Percentiles rank a stretch among this genome's conserved stretches.
These are phyloP conservation scores for Nannospalax galili DNA, from an alignment of 2,113 vertebrate species.

Conservation along the genomic window DNA sequence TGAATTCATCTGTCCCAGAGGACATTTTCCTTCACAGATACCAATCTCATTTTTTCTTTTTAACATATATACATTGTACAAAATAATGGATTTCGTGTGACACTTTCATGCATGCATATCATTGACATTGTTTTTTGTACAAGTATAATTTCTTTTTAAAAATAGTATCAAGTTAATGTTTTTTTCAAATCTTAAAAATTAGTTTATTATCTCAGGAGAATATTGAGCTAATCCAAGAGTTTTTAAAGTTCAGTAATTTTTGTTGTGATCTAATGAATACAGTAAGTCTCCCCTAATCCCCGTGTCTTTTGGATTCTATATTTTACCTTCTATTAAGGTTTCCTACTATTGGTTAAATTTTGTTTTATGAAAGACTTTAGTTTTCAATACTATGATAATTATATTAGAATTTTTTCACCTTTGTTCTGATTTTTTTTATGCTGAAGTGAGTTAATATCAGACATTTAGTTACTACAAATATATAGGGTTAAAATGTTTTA, in stretches of 20 bases:
- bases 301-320: neutral
- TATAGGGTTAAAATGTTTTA: too few species aligned
- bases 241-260: neutral
- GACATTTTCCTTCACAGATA: neutral
- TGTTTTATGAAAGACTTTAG: constrained; percentile 8
- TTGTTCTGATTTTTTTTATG: neutral
- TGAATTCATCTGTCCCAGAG: neutral
- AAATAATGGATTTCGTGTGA: neutral
- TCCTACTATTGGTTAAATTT: constrained; percentile 4
- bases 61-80: neutral
- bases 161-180: neutral
- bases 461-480: neutral
- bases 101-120: neutral
- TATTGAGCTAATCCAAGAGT: neutral
- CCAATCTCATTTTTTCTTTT: neutral
- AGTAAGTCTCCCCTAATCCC: neutral
- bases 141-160: neutral
- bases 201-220: neutral
- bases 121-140: neutral
- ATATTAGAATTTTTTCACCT: constrained; percentile 31
- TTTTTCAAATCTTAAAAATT: neutral
- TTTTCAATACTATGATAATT: constrained; percentile 1
- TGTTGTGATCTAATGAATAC: neutral
- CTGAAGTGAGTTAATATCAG: constrained; percentile 34
- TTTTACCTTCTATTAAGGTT: neutral